Conservation (phyloP, 2,113 vertebrate genomes). For the Myotis brandtii region DNA sequence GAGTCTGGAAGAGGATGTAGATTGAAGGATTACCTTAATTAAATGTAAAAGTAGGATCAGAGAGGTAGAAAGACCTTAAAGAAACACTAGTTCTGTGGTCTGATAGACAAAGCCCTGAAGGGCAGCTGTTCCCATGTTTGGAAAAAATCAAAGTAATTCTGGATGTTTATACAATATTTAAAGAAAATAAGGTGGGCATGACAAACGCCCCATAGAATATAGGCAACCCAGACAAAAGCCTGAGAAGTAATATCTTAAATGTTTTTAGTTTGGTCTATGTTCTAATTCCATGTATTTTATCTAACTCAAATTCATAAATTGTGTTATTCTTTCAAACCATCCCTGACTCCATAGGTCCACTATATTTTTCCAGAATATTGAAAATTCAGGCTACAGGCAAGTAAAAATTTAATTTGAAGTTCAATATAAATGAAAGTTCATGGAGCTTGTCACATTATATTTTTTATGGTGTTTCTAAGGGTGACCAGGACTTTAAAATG, state of each 20-base stretch:
- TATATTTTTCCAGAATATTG: constrained; percentile 32
- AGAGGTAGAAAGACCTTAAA: constrained; percentile 75
- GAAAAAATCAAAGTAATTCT: constrained; percentile 62
- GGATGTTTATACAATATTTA: constrained; percentile 62
- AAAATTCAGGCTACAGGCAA: background rate
- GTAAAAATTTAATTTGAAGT: constrained; percentile 34
- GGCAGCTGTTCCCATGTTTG: constrained; percentile 68
- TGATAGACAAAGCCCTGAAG: constrained; percentile 65
- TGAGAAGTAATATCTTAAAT: constrained; percentile 5
- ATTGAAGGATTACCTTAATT: constrained; percentile 83
- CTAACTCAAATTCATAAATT: constrained; percentile 37
- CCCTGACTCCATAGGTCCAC: background rate
- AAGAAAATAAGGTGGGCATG: constrained; percentile 50
- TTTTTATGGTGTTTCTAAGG: constrained; percentile 38
- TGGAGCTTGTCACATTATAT: background rate
- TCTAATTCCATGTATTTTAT: constrained; percentile 43
- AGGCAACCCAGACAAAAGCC: constrained; percentile 26
- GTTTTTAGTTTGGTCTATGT: background rate
- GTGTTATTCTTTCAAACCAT: constrained; percentile 18
- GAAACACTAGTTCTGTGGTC: constrained; percentile 74
- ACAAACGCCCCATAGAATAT: constrained; percentile 9
- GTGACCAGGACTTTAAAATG: background rate
- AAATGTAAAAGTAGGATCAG: constrained; percentile 82
- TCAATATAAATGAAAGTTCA: constrained; percentile 12
- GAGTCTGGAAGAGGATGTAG: constrained; percentile 78